These are phyloP conservation scores for Drosophila malerkotliana DNA, from an alignment of 1,140 invertebrate species.

Conservation along the genomic window DNA sequence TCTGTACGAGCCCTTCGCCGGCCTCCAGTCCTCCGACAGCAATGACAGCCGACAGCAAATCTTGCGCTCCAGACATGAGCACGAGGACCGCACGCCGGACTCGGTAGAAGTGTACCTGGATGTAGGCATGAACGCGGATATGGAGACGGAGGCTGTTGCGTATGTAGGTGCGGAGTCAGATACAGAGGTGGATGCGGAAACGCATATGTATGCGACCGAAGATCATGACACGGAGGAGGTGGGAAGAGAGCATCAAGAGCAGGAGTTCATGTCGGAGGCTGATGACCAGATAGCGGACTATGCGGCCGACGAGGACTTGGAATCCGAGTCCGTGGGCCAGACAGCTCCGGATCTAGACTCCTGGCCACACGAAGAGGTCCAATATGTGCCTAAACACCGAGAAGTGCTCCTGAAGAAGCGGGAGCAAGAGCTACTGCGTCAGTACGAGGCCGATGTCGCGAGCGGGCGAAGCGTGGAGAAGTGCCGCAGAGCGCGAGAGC, in stretches of 20 bases:
- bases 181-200: too few species aligned
- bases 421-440: conserved; percentile 49
- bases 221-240: not conserved
- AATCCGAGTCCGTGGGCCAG: not conserved
- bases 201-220: not conserved
- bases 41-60: conserved; percentile 21
- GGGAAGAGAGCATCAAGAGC: not conserved
- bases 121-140: not conserved
- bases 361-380: not conserved
- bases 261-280: not conserved
- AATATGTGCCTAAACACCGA: conserved; percentile 12
- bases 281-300: not conserved
- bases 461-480: conserved; percentile 53
- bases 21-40: conserved; percentile 32
- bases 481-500: conserved; percentile 47
- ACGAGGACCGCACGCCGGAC: conserved; percentile 17
- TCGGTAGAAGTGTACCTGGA: not conserved
- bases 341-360: not conserved
- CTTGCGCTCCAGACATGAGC: not conserved
- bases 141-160: not conserved
- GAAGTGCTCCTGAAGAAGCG: conserved; percentile 38
- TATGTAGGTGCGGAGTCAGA: not conserved
- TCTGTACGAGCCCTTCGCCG: conserved; percentile 37
- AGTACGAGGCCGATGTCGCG: conserved; percentile 47
- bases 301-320: not conserved